phyloP scores from a whole-genome alignment of 2,797 vertebrate genomes.

The Microcaecilia unicolor region DNA sequence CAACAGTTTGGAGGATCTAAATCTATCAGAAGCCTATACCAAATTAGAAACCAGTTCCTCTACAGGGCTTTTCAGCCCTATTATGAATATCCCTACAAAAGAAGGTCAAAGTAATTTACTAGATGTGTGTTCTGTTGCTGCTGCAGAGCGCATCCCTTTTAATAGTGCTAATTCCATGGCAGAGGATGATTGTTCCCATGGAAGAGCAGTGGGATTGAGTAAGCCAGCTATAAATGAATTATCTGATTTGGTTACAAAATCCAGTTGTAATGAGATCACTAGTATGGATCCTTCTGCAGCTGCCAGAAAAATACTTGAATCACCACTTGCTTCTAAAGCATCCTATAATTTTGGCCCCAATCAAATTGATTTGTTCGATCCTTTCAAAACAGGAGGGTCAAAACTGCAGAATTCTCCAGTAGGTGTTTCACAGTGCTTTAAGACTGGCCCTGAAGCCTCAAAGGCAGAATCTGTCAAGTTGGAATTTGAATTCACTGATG shows the following conservation, averaged over 20 bases:
- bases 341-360: conserved; percentile 44
- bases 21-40: conserved; percentile 20
- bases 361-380: conserved; percentile 38
- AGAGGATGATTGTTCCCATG: neutral
- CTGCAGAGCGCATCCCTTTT: neutral
- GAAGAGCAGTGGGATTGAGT: neutral
- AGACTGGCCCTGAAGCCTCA: neutral
- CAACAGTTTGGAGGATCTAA: conserved; percentile 4
- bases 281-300: neutral
- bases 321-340: conserved; percentile 20
- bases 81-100: neutral
- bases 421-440: neutral
- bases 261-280: neutral
- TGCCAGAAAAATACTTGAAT: conserved; percentile 1
- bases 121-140: neutral
- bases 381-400: conserved; percentile 43
- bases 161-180: too few species aligned
- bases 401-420: conserved; percentile 45
- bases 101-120: too few species aligned
- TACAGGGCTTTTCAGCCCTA: neutral
- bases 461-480: conserved; percentile 49
- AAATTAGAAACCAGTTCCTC: conserved; percentile 36
- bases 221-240: neutral
- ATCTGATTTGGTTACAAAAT: neutral
- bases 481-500: conserved; percentile 70